Base-by-base conservation (phyloP, 2,888 invertebrate genomes). In the Macaria notata region DNA sequence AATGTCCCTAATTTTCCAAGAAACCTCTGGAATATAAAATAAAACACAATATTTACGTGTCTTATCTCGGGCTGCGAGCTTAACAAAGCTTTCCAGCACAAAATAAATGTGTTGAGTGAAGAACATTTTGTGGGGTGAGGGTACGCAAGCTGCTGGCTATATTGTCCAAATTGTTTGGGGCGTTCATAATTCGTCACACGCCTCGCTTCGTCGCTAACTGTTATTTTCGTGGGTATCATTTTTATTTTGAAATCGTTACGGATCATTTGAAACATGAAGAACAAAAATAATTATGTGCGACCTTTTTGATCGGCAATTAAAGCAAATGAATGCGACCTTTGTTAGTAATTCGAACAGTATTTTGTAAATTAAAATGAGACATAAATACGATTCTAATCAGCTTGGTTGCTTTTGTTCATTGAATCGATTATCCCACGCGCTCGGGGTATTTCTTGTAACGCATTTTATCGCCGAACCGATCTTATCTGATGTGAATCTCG, bases 121-220 rank as follows among this genome's bases (percentile, higher is more conserved):
- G 69, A 71, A 71, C 68, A 69, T 72, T 69, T 72, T 68, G 75
- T 71, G 75, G 73, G 76, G 72, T 70, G 75, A 65, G 69, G 78
- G 74, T 68, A 73, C 68, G 49, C 64, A 75, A 77, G 75, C 80
- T 77, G 75, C 70, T 75, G 71, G 61, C 66, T 74, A 76, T 77
- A 81, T 82, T 83, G 83, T 84, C 75, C 75, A 79, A 84, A 82
- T 81, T 80, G 84, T 79, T 81, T 75, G 78, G 75, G 78, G 81
- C 79, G 80, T 83, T 80, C 75, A 81, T 83, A 85, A 85, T 83
- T 83, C 78, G 75, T 78, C 77, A 75, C 79, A 79, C 75, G 81
- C 79, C 73, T 78, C 79, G 73, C 71, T 78, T 75, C 74, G 70
- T 73, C 70, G 70, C 75, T 75, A 72, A 77, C 75, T 73, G 75